Conservation (phyloP, 2,888 invertebrate genomes). For the Drosophila lacicola region DNA sequence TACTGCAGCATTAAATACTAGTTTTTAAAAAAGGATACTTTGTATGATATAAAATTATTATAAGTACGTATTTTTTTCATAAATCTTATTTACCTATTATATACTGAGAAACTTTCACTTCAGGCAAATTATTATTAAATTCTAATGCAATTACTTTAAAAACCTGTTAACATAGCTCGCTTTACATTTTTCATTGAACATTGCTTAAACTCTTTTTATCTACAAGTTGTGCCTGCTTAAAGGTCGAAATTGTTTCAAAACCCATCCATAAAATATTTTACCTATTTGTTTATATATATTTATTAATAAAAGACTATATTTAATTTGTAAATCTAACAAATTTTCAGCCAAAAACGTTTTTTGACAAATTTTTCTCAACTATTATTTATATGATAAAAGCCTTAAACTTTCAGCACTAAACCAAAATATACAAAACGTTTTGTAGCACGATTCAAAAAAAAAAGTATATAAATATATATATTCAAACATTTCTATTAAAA, state of each 20-base stretch:
- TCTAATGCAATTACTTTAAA: too few species aligned
- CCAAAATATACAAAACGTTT: background rate
- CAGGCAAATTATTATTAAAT: too few species aligned
- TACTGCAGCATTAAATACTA: too few species aligned
- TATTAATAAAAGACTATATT: too few species aligned
- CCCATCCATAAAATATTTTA: background rate
- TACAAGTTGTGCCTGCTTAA: too few species aligned
- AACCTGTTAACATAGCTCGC: too few species aligned
- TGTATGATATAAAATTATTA: background rate
- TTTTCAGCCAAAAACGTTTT: background rate
- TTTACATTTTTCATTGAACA: too few species aligned
- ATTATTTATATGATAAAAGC: background rate
- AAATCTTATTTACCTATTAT: background rate
- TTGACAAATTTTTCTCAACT: background rate
- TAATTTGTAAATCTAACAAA: too few species aligned
- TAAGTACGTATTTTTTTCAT: background rate
- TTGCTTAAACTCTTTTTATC: too few species aligned
- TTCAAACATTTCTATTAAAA: background rate
- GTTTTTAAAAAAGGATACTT: too few species aligned
- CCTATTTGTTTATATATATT: background rate
- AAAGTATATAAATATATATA: background rate
- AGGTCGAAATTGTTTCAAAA: background rate
- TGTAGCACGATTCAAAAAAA: background rate
- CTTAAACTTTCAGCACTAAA: constrained; percentile 7
- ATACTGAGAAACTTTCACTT: background rate